Evolutionary conservation across 2,113 vertebrate species (phyloP), one percentile per base, ranked within the genome.

Genomic region (Mormoops blainvillei): DNA sequence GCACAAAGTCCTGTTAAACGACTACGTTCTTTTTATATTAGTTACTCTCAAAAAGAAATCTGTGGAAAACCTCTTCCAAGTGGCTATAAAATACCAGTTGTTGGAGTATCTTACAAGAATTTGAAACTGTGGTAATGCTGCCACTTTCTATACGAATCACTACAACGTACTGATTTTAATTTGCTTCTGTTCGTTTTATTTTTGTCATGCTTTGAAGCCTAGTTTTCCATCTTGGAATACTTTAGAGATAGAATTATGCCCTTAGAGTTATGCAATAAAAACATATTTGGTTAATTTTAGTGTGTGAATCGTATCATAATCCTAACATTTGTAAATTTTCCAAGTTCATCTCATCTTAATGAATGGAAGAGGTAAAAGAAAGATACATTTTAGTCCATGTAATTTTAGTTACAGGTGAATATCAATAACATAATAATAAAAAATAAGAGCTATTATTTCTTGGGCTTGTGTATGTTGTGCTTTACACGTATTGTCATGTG

Each of bases 401-500:
- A 41, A 5, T 52, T 94, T 58, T 28, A 38, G 31, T 54, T 73
- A 77, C 48, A 87, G 33, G 18, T n/a, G 36, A 92, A 22, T 58
- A 89, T 26, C 54, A 78, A 41, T 26, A 20, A 3, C 6, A 26
- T 19, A 91, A 31, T 28, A 50, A 28, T 36, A 78, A 65, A 81
- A 80, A 56, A 52, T 20, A 13, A 93, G 9, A 73, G 13, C 13
- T 58, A 36, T 52, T 7, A 11, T 8, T n/a, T 45, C 36, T 3
- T 15, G 19, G 38, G 12, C 12, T 33, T 19, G 10, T 0, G 20
- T 14, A 45, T 6, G 3, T 13, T 6, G 3, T 13, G 28, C 22
- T 43, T 74, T 28, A 2, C 1, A 13, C 0, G 1, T 6, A 12
- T 10, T 19, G 33, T 41, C 63, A 20, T 1, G 3, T 43, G 11